Percentiles rank a stretch among this genome's conserved stretches.
phyloP scores from a whole-genome alignment of 2,888 invertebrate genomes.

The Andrena haemorrhoa region DNA sequence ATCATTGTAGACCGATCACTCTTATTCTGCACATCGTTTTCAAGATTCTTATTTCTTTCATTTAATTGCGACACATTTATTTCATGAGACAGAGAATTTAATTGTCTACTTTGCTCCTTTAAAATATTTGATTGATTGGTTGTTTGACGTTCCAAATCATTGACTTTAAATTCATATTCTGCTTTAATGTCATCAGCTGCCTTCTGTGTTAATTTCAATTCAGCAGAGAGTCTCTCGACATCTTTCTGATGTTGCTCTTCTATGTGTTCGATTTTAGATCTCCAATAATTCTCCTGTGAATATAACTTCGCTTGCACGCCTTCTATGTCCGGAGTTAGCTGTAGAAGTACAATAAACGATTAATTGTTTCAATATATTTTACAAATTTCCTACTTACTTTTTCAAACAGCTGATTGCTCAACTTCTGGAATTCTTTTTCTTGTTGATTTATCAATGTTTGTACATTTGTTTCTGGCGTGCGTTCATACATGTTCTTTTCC shows the following conservation, averaged over 20 bases:
- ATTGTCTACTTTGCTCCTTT: constrained; percentile 74
- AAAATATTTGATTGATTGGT: constrained; percentile 75
- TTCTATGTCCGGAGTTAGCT: constrained; percentile 78
- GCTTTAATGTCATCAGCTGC: constrained; percentile 73
- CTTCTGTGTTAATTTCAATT: constrained; percentile 79
- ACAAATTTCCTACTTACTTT: constrained; percentile 50
- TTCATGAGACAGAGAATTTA: constrained; percentile 66
- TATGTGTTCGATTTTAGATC: constrained; percentile 79
- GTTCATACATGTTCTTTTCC: constrained; percentile 73
- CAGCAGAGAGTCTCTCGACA: constrained; percentile 77
- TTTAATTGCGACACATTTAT: constrained; percentile 55
- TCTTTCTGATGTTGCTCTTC: constrained; percentile 79
- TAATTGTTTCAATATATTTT: neutral
- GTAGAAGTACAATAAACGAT: constrained; percentile 23
- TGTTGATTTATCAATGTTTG: constrained; percentile 86
- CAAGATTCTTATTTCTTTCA: constrained; percentile 22
- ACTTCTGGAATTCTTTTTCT: constrained; percentile 85
- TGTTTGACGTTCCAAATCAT: constrained; percentile 76
- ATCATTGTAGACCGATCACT: neutral
- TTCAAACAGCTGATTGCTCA: constrained; percentile 86
- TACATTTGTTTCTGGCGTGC: constrained; percentile 83
- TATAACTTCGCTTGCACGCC: constrained; percentile 76
- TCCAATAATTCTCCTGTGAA: constrained; percentile 82
- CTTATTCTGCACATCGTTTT: constrained; percentile 9
- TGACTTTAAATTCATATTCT: constrained; percentile 80